These are phyloP conservation scores for Vanacampus margaritifer DNA, from an alignment of 2,113 vertebrate species.

Conservation along the genomic window DNA sequence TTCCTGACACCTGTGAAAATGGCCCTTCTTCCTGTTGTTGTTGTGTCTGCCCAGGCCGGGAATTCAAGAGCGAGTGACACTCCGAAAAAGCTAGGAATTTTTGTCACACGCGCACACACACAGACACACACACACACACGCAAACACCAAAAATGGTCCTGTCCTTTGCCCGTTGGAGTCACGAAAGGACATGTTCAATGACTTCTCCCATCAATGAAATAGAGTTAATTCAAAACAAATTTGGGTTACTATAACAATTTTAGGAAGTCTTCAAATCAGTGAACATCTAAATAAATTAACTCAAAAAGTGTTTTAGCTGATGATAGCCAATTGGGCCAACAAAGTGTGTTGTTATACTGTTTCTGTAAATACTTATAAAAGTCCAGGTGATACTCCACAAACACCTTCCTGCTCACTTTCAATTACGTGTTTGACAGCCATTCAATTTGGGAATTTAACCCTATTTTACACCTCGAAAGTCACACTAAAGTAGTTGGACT, in stretches of 20 bases:
- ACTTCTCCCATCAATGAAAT: background rate
- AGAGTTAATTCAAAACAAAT: background rate
- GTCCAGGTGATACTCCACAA: too few species aligned
- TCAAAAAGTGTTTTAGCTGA: background rate
- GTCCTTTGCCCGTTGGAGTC: background rate
- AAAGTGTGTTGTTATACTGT: too few species aligned
- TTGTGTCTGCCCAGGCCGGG: conserved; percentile 86
- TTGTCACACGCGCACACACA: conserved; percentile 21
- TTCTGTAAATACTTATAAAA: too few species aligned
- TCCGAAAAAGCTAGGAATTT: conserved; percentile 69
- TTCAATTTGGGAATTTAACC: too few species aligned
- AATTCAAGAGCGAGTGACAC: conserved; percentile 77
- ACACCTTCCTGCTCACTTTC: too few species aligned
- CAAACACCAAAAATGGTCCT: background rate
- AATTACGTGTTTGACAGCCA: too few species aligned
- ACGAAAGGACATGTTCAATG: background rate
- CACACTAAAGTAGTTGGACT: too few species aligned
- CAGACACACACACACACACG: background rate
- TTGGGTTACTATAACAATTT: background rate
- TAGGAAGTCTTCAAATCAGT: background rate
- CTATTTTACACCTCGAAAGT: too few species aligned
- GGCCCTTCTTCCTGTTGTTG: conserved; percentile 94
- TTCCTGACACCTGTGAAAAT: conserved; percentile 96
- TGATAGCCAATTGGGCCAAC: background rate
- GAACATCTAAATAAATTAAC: background rate